Evolutionary conservation across 2,888 invertebrate genomes (phyloP).

Genomic region (Agonum fuliginosum): DNA sequence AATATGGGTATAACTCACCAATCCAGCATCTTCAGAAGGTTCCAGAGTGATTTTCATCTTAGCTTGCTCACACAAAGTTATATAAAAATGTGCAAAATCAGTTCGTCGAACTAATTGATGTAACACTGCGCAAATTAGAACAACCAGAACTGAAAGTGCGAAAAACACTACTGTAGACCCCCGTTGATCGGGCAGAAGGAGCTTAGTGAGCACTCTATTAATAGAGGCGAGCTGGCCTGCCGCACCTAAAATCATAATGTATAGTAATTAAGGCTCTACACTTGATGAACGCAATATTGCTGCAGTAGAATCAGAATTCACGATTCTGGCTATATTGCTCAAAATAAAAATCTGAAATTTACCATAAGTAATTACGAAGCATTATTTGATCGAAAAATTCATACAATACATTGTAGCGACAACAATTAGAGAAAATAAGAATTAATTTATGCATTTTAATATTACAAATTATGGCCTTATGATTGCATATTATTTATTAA

Average conservation of each 20-base stretch:
- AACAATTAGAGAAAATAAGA: no score
- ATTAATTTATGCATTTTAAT: no score
- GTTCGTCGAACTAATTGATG: constrained; percentile 86
- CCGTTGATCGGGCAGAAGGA: constrained; percentile 83
- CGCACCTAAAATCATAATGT: constrained; percentile 80
- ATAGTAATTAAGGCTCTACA: no score
- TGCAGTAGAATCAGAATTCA: no score
- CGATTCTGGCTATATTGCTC: no score
- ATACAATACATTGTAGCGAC: no score
- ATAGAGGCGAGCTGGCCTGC: constrained; percentile 92
- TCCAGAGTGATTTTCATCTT: constrained; percentile 87
- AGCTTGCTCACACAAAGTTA: constrained; percentile 83
- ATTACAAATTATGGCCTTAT: no score
- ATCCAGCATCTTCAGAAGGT: constrained; percentile 88
- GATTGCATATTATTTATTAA: no score
- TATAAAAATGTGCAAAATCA: constrained; percentile 89
- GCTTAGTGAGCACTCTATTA: constrained; percentile 89
- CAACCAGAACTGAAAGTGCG: constrained; percentile 84
- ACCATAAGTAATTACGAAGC: no score
- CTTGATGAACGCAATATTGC: no score
- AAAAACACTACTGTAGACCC: constrained; percentile 93
- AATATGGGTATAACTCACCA: constrained; percentile 75
- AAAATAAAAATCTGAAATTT: neutral
- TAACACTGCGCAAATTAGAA: constrained; percentile 85
- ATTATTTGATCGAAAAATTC: no score